Base-by-base conservation (phyloP, 2,113 vertebrate species). In the Macaca nemestrina region DNA sequence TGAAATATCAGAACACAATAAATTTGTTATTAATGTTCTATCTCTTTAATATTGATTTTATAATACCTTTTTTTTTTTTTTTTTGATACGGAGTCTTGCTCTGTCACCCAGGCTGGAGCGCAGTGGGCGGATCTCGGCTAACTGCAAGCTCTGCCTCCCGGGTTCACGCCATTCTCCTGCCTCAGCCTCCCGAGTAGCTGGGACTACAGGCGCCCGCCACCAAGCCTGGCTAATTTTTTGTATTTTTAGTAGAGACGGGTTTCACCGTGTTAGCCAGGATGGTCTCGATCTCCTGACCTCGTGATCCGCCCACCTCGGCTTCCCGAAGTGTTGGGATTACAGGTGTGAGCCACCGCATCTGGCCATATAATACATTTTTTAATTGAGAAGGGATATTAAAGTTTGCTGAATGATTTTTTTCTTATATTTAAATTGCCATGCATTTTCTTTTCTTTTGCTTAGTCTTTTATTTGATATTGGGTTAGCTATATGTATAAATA, bases 101-200 rank as follows among this genome's bases (percentile, higher is more conserved):
- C 48, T 50, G 48, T 50, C 48, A 14, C 48, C 48, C 48, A 50
- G 48, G 48, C 48, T 50, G 13, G 48, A 50, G 48, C 0, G 48
- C 13, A 0, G 48, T 50, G 48, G 13, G 3, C 3, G 0, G 3
- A 50, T 50, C 48, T 50, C 48, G 3, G 13, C 48, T 50, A 13
- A 50, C 48, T 50, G 48, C 13, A 3, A 50, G 48, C 48, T 50
- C 48, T 0, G 13, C 48, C 48, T 50, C 13, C 48, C 3, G 13
- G 48, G 1, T 50, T 50, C 48, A 14, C 4, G 48, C 48, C 48
- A 50, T 50, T 50, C 48, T 14, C 48, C 48, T 14, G 48, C 48
- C 48, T 50, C 48, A 50, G 48, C 12, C 48, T 50, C 48, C 13
- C 13, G 3, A 50, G 12, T 50, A 14, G 48, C 48, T 50, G 48